These are phyloP conservation scores for Litocranius walleri DNA, from an alignment of 2,113 vertebrate genomes.

Conservation along the genomic window DNA sequence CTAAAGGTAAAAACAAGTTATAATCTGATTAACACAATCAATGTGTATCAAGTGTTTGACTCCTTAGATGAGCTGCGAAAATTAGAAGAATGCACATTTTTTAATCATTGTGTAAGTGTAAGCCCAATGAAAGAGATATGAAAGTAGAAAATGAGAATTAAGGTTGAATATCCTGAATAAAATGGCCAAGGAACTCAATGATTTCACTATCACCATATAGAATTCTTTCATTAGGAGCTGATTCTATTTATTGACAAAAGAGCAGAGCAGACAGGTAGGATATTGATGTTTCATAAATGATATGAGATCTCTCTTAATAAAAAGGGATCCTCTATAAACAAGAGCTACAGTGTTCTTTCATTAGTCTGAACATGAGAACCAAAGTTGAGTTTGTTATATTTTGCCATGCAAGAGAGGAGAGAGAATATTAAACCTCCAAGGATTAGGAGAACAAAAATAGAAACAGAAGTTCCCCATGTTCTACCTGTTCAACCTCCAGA, in stretches of 20 bases:
- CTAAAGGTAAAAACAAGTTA: background rate
- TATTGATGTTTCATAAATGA: background rate
- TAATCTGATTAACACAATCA: background rate
- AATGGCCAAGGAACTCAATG: background rate
- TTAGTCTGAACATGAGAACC: background rate
- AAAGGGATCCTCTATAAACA: background rate
- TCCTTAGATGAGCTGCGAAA: background rate
- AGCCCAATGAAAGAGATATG: rapidly evolving
- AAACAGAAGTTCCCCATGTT: background rate
- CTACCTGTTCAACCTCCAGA: background rate
- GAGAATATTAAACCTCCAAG: background rate
- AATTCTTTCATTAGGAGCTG: background rate
- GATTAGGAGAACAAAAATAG: background rate
- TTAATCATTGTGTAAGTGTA: background rate
- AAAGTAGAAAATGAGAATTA: background rate
- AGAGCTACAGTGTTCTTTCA: background rate
- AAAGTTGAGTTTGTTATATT: background rate
- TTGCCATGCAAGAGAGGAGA: background rate
- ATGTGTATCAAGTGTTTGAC: background rate
- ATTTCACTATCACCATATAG: background rate
- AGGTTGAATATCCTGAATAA: background rate
- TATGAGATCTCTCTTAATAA: background rate
- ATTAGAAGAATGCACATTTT: background rate
- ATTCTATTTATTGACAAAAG: background rate
- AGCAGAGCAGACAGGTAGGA: background rate